These are phyloP conservation scores for Alosa alosa DNA, from an alignment of 2,113 vertebrate genomes.

Conservation along the genomic window DNA sequence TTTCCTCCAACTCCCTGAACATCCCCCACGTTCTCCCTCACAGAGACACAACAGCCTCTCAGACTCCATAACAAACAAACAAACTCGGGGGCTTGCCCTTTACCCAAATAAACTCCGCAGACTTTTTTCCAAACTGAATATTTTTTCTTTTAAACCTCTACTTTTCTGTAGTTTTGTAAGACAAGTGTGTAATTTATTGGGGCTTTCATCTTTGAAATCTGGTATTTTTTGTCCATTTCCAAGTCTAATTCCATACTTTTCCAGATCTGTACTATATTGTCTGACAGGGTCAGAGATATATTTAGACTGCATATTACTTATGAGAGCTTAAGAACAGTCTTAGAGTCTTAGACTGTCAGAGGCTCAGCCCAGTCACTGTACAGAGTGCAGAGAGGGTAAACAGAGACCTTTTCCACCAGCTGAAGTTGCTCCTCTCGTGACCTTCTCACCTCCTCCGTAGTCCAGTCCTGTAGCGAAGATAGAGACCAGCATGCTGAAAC, in stretches of 20 bases:
- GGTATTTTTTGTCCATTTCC: too few species aligned
- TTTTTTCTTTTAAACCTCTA: too few species aligned
- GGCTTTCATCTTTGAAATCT: too few species aligned
- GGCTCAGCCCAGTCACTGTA: not conserved
- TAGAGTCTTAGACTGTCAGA: not conserved
- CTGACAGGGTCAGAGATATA: not conserved
- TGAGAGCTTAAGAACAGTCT: not conserved
- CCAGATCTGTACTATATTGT: too few species aligned
- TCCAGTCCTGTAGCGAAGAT: not conserved
- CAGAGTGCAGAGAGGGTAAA: not conserved
- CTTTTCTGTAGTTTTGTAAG: too few species aligned
- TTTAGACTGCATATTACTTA: not conserved
- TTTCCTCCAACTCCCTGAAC: not conserved
- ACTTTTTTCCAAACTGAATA: too few species aligned
- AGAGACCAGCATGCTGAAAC: not conserved
- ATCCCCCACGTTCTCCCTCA: not conserved
- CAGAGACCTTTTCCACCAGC: conserved; percentile 59
- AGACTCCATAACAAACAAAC: not conserved
- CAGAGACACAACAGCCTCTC: not conserved
- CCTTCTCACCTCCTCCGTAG: conserved; percentile 46
- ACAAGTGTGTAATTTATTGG: too few species aligned
- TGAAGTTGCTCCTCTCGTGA: conserved; percentile 57
- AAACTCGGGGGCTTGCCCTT: too few species aligned
- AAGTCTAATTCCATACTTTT: too few species aligned
- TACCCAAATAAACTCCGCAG: too few species aligned